Evolutionary conservation across 1,140 invertebrate genomes (phyloP), one percentile per base, ranked within the genome.

Genomic region (Dendrolimus punctatus): DNA sequence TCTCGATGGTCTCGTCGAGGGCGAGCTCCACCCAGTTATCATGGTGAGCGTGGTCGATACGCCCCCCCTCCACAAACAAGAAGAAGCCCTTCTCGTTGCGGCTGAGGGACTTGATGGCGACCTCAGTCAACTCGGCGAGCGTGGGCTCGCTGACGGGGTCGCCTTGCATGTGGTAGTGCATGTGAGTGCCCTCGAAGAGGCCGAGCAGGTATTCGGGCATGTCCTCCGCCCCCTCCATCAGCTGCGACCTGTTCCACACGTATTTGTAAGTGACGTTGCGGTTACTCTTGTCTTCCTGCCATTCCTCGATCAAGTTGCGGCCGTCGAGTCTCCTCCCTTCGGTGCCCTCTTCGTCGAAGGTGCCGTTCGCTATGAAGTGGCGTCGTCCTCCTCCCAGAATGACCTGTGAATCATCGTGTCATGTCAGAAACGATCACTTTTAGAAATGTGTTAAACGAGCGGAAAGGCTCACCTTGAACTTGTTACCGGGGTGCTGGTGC

Each of bases 21-120:
- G 95, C 93, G 40, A 91, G 76, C 51, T 89, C 80, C 1, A 92
- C 93, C 52, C 88, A 88, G 59, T 91, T 93, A 4, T 88, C 76
- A 70, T 96, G 95, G 75, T 96, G 93, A 5, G 46, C 46, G 6
- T 7, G 6, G 46, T 47, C 46, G 23, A 47, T 37, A 8, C 7
- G 7, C 7, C 41, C 41, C 7, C 41, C 41, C 41, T 42, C 41
- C n/a, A 42, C 41, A 3, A 42, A 42, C n/a, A 42, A 1, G 90
- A 97, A 95, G 80, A 91, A 97, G 41, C 95, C 95, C 48, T 93
- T 90, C n/a, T 91, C 84, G 76, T 94, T 95, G 66, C 92, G 93
- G 40, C 88, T 88, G 8, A 97, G 88, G 48, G 96, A 90, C 47
- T 91, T 88, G 38, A 97, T 90, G 4, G 95, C 95, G 10, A 92